Percentiles rank a stretch among this genome's conserved stretches.
phyloP scores from a whole-genome alignment of 2,888 invertebrate genomes.

The Cerastis leucographa region DNA sequence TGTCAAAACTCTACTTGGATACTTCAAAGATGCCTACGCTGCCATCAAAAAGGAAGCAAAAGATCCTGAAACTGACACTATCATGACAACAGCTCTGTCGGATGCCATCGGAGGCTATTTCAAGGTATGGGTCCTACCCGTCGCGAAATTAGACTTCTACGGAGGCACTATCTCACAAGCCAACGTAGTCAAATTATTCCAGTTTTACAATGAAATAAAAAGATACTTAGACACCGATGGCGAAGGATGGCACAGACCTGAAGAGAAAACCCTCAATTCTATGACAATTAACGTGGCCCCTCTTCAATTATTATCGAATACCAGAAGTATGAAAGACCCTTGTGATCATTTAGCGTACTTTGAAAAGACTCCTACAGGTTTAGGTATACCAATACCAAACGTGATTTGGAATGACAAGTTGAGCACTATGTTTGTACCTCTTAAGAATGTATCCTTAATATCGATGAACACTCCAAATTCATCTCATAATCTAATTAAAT shows the following conservation, averaged over 20 bases:
- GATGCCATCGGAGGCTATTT: conserved; percentile 91
- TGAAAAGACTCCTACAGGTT: conserved; percentile 74
- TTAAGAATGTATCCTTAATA: conserved; percentile 82
- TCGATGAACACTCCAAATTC: conserved; percentile 73
- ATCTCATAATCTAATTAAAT: conserved; percentile 88
- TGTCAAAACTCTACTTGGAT: conserved; percentile 73
- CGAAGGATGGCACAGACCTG: conserved; percentile 88
- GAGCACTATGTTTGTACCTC: conserved; percentile 91
- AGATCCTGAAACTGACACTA: conserved; percentile 68
- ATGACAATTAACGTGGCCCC: conserved; percentile 75
- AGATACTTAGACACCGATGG: conserved; percentile 91
- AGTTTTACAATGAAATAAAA: conserved; percentile 91
- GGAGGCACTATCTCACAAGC: conserved; percentile 90
- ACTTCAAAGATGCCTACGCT: conserved; percentile 75
- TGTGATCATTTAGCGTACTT: conserved; percentile 80
- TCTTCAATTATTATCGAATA: conserved; percentile 53
- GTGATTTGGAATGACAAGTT: conserved; percentile 90
- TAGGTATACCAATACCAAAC: conserved; percentile 90
- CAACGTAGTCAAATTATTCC: conserved; percentile 89
- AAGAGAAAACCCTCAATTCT: conserved; percentile 70
- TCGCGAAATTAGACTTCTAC: conserved; percentile 91
- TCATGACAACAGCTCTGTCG: conserved; percentile 83
- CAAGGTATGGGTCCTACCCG: conserved; percentile 90
- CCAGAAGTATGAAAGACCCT: conserved; percentile 69
- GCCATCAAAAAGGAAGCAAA: conserved; percentile 74